These are phyloP conservation scores for Phenganax stokvisi DNA, from an alignment of 92 coral and sea anemone species.

Conservation along the genomic window DNA sequence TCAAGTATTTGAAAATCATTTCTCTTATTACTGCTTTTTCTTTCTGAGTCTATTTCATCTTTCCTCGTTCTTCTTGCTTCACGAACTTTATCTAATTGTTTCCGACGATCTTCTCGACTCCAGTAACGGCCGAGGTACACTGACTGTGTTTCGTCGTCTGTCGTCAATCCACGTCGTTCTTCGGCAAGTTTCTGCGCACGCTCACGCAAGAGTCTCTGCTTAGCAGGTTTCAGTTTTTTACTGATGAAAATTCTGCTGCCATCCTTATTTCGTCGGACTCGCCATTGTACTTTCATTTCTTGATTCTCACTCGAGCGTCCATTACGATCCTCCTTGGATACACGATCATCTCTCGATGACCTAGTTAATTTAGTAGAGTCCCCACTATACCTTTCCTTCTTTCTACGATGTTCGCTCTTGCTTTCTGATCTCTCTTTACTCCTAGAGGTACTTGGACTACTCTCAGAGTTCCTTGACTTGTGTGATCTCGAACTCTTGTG, in stretches of 20 bases:
- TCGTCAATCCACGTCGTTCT: conserved; percentile 91
- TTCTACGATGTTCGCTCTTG: conserved; percentile 29
- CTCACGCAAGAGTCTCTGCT: conserved; percentile 85
- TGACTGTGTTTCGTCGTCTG: conserved; percentile 93
- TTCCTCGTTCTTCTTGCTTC: conserved; percentile 74
- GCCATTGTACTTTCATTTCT: conserved; percentile 80
- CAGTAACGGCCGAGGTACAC: conserved; percentile 93
- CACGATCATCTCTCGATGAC: conserved; percentile 38
- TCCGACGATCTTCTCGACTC: conserved; percentile 81
- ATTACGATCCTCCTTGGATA: conserved; percentile 50
- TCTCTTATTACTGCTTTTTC: conserved; percentile 65
- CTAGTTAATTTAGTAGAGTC: conserved; percentile 3
- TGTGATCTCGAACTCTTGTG: conserved; percentile 29
- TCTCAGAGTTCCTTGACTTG: conserved; percentile 25
- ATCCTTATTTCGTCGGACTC: conserved; percentile 83
- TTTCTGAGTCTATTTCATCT: conserved; percentile 56
- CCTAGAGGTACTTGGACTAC: neutral
- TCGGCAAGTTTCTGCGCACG: conserved; percentile 95
- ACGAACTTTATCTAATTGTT: conserved; percentile 79
- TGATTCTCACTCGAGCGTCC: conserved; percentile 44
- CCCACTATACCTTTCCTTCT: conserved; percentile 21
- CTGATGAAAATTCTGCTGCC: conserved; percentile 89
- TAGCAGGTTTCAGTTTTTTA: conserved; percentile 74
- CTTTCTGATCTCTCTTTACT: conserved; percentile 34
- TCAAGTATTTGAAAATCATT: conserved; percentile 77